These are phyloP conservation scores for Sebastolobus altivelis DNA, from an alignment of 2,797 vertebrate species.

Conservation along the genomic window DNA sequence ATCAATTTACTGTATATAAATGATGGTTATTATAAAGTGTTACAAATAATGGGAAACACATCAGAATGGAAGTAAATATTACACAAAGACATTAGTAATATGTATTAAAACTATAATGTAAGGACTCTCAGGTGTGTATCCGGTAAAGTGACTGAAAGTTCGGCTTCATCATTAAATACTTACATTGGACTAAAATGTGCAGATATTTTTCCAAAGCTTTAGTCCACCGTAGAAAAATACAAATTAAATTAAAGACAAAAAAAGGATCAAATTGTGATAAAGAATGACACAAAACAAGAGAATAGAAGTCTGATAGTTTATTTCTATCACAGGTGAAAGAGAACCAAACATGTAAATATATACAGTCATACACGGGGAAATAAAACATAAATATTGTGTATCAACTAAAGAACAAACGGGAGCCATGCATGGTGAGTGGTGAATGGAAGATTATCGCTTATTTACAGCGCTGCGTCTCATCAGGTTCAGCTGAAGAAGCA, in stretches of 20 bases:
- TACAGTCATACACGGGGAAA: conserved; percentile 92
- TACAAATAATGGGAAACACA: too few species aligned
- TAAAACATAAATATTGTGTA: conserved; percentile 88
- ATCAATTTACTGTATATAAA: too few species aligned
- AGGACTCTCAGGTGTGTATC: too few species aligned
- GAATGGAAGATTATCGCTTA: conserved; percentile 1
- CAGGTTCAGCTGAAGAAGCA: background rate
- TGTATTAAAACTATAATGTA: too few species aligned
- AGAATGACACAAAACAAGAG: background rate
- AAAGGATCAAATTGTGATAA: background rate
- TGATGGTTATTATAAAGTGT: too few species aligned
- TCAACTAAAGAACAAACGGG: too few species aligned
- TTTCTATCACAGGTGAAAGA: conserved; percentile 91
- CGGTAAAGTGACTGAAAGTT: too few species aligned
- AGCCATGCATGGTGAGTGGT: conserved; percentile 84
- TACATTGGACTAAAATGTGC: too few species aligned
- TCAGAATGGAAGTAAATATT: too few species aligned
- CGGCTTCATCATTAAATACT: too few species aligned
- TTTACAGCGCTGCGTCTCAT: conserved; percentile 50
- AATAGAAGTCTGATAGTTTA: conserved; percentile 74
- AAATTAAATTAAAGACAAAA: background rate
- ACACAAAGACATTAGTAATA: too few species aligned
- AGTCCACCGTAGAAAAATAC: background rate
- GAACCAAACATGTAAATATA: conserved; percentile 83
- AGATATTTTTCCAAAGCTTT: too few species aligned